Conservation (phyloP, 1,140 invertebrate genomes). For the Holotrichia oblita region DNA sequence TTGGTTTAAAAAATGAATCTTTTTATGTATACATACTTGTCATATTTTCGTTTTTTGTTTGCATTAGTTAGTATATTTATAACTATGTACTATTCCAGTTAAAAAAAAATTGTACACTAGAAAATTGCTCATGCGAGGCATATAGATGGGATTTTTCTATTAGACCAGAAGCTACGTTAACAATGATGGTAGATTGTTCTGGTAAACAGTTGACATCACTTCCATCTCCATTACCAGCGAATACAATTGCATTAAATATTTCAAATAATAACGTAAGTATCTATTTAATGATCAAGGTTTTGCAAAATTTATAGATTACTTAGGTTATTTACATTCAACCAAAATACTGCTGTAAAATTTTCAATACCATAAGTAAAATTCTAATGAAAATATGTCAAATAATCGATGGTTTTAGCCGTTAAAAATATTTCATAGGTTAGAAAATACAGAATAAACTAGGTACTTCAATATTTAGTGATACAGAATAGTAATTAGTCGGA, state of each 20-base stretch:
- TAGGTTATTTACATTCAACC: neutral
- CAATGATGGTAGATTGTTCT: constrained; percentile 79
- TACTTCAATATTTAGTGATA: too few relatives aligned
- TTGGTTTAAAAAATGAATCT: too few relatives aligned
- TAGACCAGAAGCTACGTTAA: constrained; percentile 66
- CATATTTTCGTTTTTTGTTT: too few relatives aligned
- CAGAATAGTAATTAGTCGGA: too few relatives aligned
- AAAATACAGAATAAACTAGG: neutral
- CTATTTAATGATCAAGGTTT: neutral
- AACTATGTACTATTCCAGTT: constrained; percentile 59
- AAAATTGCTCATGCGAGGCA: constrained; percentile 70
- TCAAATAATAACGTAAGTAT: constrained; percentile 75
- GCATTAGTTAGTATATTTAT: neutral
- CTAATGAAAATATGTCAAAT: too few relatives aligned
- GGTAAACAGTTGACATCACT: constrained; percentile 71
- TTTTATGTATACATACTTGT: too few relatives aligned
- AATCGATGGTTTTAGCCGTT: too few relatives aligned
- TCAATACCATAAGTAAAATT: too few relatives aligned
- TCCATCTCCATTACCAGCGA: constrained; percentile 74
- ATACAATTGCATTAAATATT: constrained; percentile 79
- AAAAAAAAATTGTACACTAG: constrained; percentile 65
- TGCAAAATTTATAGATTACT: neutral
- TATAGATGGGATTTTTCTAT: constrained; percentile 67
- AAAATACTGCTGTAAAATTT: neutral
- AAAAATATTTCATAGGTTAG: neutral